Evolutionary conservation across 2,113 vertebrate species (phyloP).

Genomic region (Trematocara nigrifrons): DNA sequence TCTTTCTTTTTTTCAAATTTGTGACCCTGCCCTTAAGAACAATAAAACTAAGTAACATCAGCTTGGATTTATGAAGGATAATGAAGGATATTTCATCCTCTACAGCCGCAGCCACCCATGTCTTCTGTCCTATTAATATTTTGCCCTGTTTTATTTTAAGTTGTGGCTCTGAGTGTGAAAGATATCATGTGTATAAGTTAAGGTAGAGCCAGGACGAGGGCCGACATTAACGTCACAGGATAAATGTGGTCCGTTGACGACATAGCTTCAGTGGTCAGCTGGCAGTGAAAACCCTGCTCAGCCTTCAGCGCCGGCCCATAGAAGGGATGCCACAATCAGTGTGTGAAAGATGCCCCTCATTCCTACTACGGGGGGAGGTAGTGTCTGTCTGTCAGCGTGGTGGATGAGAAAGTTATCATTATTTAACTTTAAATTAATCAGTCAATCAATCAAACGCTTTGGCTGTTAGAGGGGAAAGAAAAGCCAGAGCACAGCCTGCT

Average conservation of each 20-base stretch:
- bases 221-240: constrained; percentile 66
- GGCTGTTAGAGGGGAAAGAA: neutral
- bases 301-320: constrained; percentile 54
- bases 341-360: constrained; percentile 70
- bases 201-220: constrained; percentile 17
- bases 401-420: neutral
- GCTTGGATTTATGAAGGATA: neutral
- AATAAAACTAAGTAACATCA: neutral
- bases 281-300: constrained; percentile 6
- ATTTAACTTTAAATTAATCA: neutral
- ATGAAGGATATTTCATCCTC: neutral
- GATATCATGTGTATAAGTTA: constrained; percentile 44
- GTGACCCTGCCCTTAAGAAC: neutral
- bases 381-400: neutral
- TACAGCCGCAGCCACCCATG: neutral
- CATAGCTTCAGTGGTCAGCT: constrained; percentile 36
- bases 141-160: constrained; percentile 45
- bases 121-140: neutral
- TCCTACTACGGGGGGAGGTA: constrained; percentile 44
- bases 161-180: constrained; percentile 18
- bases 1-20: neutral
- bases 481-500: neutral
- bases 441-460: constrained; percentile 3
- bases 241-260: constrained; percentile 65
- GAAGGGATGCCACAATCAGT: constrained; percentile 65